phyloP scores from a whole-genome alignment of 2,113 vertebrate genomes.

The Seriola aureovittata region DNA sequence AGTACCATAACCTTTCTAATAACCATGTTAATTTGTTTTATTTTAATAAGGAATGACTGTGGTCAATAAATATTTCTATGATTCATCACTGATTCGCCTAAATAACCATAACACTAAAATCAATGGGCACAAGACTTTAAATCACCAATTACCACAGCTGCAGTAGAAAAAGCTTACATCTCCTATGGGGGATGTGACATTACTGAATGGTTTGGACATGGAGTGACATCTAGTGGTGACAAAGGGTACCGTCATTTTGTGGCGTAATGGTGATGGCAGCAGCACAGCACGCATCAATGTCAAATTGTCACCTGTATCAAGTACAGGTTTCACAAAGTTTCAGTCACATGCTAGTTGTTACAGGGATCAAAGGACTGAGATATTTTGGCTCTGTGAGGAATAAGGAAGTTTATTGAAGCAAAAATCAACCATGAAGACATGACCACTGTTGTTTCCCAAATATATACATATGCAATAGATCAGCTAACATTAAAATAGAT shows the following conservation, averaged over 20 bases:
- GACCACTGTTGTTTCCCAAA: background rate
- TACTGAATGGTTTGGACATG: background rate
- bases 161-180: background rate
- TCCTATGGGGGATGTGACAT: background rate
- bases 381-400: background rate
- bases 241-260: background rate
- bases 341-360: background rate
- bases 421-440: background rate
- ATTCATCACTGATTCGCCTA: background rate
- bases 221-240: slow-evolving; percentile 72
- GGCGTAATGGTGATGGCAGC: background rate
- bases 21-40: background rate
- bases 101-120: too few species aligned
- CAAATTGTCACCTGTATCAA: background rate
- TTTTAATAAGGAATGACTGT: background rate
- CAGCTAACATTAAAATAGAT: background rate
- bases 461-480: background rate
- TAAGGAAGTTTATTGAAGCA: background rate
- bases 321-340: background rate
- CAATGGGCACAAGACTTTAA: background rate
- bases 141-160: background rate
- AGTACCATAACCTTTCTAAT: too few species aligned
- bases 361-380: background rate
- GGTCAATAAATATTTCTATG: background rate
- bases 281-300: background rate